Evolutionary conservation across 1,140 invertebrate species (phyloP).

Genomic region (Trichonephila clavipes): DNA sequence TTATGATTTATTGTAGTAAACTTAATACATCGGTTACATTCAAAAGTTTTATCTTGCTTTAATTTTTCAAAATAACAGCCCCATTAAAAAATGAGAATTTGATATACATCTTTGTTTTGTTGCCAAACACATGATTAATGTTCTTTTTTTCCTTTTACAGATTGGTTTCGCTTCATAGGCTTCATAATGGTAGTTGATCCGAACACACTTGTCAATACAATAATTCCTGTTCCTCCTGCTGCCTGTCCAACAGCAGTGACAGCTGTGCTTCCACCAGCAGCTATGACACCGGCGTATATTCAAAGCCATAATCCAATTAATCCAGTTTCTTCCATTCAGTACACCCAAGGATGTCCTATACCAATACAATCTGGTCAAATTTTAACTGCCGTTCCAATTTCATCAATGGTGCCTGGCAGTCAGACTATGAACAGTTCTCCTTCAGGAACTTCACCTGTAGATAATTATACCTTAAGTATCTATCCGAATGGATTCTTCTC

Average conservation of each 20-base stretch:
- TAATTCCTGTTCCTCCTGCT: neutral
- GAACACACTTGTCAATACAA: neutral
- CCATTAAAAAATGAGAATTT: neutral
- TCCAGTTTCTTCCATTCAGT: neutral
- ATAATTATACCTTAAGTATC: neutral
- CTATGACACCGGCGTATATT: too few species aligned
- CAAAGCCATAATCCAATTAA: too few species aligned
- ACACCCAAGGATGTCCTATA: neutral
- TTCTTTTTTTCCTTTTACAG: neutral
- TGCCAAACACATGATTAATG: neutral
- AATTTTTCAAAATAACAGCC: too few species aligned
- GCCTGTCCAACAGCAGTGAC: neutral
- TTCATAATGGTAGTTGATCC: slow-evolving; percentile 22
- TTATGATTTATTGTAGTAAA: too few species aligned
- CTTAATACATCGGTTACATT: too few species aligned
- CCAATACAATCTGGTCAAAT: neutral
- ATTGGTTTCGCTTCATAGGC: neutral
- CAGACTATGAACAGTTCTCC: neutral
- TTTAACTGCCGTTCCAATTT: neutral
- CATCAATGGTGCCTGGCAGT: neutral
- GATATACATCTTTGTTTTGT: neutral
- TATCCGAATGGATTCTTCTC: neutral
- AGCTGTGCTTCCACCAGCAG: neutral
- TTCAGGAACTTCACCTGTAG: neutral
- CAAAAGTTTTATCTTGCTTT: too few species aligned